A percentile compares a stretch with the other conserved stretches of the same genome.
phyloP scores from a whole-genome alignment of 2,113 vertebrate genomes.

The Microcebus lehilahytsara region DNA sequence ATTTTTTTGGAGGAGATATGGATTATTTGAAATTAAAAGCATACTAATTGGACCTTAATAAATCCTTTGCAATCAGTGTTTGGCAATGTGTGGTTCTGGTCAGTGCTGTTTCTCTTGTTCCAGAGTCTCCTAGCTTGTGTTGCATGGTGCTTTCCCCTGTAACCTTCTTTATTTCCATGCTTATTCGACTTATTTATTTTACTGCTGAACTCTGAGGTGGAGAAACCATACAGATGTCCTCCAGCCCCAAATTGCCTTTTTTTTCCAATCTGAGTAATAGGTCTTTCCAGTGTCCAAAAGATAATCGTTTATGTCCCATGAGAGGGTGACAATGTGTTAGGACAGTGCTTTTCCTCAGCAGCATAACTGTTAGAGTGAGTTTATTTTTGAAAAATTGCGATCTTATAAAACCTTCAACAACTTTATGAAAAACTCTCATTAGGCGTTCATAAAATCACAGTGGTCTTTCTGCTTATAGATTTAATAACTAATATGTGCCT shows the following conservation, averaged over 20 bases:
- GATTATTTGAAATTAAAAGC: constrained; percentile 61
- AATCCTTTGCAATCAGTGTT: constrained; percentile 65
- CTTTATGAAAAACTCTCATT: neutral
- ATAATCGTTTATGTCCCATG: neutral
- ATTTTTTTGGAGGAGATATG: too few relatives aligned
- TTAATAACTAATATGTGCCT: neutral
- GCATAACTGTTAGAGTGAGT: neutral
- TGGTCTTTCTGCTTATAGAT: neutral
- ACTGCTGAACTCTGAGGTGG: neutral
- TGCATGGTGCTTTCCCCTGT: accelerated
- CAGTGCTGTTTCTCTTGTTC: neutral
- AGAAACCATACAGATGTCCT: neutral
- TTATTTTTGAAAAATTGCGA: neutral
- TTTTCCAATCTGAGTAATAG: neutral
- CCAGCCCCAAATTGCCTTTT: neutral
- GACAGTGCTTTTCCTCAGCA: neutral
- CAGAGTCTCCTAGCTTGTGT: neutral
- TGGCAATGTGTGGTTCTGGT: constrained; percentile 44
- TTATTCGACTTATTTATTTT: too few relatives aligned
- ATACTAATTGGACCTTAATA: constrained; percentile 72
- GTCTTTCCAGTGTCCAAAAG: neutral
- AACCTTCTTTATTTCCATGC: neutral
- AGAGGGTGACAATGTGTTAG: neutral
- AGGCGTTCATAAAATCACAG: neutral
- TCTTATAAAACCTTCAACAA: neutral